These are phyloP conservation scores for Salpingus planirostris DNA, from an alignment of 2,888 invertebrate genomes.

Conservation along the genomic window DNA sequence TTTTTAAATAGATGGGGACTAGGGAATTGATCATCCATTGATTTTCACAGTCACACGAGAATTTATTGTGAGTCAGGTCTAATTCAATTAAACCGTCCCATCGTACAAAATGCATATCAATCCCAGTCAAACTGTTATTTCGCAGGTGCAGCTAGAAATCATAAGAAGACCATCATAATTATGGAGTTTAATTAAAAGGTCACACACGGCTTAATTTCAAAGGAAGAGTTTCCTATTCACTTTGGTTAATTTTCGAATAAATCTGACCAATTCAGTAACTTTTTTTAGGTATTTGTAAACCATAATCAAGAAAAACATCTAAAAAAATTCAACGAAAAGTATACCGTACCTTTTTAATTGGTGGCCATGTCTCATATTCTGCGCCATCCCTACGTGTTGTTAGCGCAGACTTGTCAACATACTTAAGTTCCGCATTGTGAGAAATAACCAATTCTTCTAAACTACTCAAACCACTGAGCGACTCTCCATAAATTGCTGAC, in stretches of 20 bases:
- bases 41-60: constrained; percentile 71
- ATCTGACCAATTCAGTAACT: too few species aligned
- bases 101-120: constrained; percentile 57
- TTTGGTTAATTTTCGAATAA: too few species aligned
- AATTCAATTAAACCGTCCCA: constrained; percentile 62
- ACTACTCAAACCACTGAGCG: constrained; percentile 49
- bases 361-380: constrained; percentile 53
- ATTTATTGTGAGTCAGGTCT: constrained; percentile 65
- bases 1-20: constrained; percentile 46
- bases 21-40: constrained; percentile 66
- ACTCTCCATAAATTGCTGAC: constrained; percentile 45
- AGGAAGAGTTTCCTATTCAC: background rate
- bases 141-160: constrained; percentile 58
- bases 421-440: constrained; percentile 52
- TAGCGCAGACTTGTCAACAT: constrained; percentile 56
- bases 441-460: constrained; percentile 52
- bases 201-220: background rate
- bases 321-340: background rate
- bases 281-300: too few species aligned
- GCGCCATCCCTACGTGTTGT: constrained; percentile 41
- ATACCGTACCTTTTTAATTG: constrained; percentile 52
- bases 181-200: too few species aligned
- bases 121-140: constrained; percentile 59
- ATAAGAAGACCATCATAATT: too few species aligned
- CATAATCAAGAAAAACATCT: background rate